These are phyloP conservation scores for Myotis davidii DNA, from an alignment of 2,113 vertebrate species.

Conservation along the genomic window DNA sequence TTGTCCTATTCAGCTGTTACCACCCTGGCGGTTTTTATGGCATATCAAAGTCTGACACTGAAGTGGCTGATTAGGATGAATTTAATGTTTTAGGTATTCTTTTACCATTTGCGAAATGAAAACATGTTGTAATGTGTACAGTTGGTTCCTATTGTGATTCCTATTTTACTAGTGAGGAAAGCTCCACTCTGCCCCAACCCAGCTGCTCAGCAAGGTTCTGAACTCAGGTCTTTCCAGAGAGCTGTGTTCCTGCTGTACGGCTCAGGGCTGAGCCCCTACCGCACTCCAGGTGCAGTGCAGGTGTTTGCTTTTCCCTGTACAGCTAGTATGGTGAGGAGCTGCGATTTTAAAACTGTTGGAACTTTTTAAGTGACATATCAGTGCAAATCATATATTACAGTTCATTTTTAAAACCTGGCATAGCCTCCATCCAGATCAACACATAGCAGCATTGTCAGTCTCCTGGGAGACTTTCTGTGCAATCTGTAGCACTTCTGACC, in stretches of 20 bases:
- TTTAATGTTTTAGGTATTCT: neutral
- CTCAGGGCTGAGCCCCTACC: neutral
- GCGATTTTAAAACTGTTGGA: neutral
- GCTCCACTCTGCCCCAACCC: neutral
- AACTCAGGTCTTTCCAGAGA: neutral
- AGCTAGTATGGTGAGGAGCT: neutral
- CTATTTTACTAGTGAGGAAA: neutral
- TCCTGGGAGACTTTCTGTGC: neutral
- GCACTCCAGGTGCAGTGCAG: neutral
- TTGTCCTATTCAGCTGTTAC: neutral
- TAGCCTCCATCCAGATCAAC: neutral
- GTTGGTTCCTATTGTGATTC: neutral
- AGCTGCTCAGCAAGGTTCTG: neutral
- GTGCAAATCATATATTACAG: neutral
- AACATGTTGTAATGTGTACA: neutral
- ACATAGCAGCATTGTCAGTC: accelerated
- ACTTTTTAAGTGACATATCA: neutral
- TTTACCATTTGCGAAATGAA: neutral
- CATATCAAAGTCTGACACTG: neutral
- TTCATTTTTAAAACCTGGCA: neutral
- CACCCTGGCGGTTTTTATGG: neutral
- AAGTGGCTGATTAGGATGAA: neutral
- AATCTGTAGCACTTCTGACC: neutral
- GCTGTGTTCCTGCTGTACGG: neutral
- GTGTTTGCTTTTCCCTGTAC: neutral